Base-by-base conservation (phyloP, 2,113 vertebrate genomes). In the Leptodactylus fuscus region DNA sequence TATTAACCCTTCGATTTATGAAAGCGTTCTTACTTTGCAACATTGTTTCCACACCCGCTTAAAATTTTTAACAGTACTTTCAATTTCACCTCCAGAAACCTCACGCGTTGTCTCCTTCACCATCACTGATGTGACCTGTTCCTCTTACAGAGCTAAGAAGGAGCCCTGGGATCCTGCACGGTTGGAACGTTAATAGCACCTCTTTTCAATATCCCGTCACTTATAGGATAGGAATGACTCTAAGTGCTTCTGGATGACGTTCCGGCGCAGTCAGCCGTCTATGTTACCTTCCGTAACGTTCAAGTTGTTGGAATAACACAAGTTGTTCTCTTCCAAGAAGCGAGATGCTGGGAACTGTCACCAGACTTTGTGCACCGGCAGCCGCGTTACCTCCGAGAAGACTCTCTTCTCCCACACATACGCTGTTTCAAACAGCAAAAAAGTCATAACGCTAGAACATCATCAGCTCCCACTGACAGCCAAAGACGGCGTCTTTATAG, bases 361-460 rank as follows among this genome's bases (percentile, higher is more conserved):
- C 51, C 71, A 44, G 48, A 55, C 60, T 38, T 70, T 29, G 49
- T 73, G 91, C 87, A 89, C 89, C 89, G 87, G 71, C 87, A 89
- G 90, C 76, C 89, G 88, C 87, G 89, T 36, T 75, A 89, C 89
- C 88, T 91, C 89, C n/a, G n/a, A n/a, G 90, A 89, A 91, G 88
- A 89, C 88, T 87, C 88, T 87, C 88, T 88, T 91, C 90, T 90
- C 91, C 91, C 90, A 91, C 91, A 91, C 91, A 90, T 87, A 67
- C 32, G 13, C 24, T 58, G 88, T 90, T 91, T 92, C 90, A 91
- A 86, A 91, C 89, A 90, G 87, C 89, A 91, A 88, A 87, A 85
- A 92, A 92, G 91, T 91, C 90, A 87, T 86, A 91, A 89, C 87
- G 84, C 89, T 82, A 88, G 87, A 91, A 90, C 88, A 92, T 88